A percentile compares a stretch with the other conserved stretches of the same genome.
These are phyloP conservation scores for Deilephila elpenor DNA, from an alignment of 2,888 invertebrate genomes.

Conservation along the genomic window DNA sequence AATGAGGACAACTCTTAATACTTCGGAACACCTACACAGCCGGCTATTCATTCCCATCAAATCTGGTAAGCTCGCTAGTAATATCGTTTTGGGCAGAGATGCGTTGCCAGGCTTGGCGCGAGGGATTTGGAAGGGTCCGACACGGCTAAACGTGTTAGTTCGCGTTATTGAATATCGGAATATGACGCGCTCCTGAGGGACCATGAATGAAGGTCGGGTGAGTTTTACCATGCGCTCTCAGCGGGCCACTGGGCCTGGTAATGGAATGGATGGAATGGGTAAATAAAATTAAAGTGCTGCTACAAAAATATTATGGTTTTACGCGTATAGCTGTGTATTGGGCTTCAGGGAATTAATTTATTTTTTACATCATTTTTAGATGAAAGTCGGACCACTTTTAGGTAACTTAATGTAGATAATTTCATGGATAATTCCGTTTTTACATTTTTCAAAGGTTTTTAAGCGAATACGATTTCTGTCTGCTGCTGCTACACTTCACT, in stretches of 20 bases:
- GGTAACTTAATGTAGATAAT: too few species aligned
- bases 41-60: slow-evolving; percentile 2
- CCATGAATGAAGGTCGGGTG: slow-evolving; percentile 56
- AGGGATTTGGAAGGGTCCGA: slow-evolving; percentile 69
- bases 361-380: too few species aligned
- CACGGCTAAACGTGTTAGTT: slow-evolving; percentile 73
- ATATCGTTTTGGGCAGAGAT: slow-evolving; percentile 49
- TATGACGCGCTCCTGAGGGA: slow-evolving; percentile 69
- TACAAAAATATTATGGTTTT: neutral
- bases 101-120: slow-evolving; percentile 56
- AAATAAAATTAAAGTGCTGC: slow-evolving; percentile 28
- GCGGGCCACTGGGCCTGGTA: slow-evolving; percentile 63
- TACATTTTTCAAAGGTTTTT: too few species aligned
- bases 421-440: too few species aligned
- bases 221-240: slow-evolving; percentile 62
- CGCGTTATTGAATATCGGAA: slow-evolving; percentile 78
- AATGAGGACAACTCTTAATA: too few species aligned
- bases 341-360: too few species aligned
- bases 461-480: too few species aligned
- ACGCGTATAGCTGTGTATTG: too few species aligned
- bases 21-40: neutral
- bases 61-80: slow-evolving; percentile 35
- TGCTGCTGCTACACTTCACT: too few species aligned
- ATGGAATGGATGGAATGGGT: slow-evolving; percentile 51
- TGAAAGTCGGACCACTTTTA: too few species aligned